Percentiles rank a stretch among this genome's conserved stretches.
These are phyloP conservation scores for Drosophila nebulosa DNA, from an alignment of 1,140 invertebrate species.

Conservation along the genomic window DNA sequence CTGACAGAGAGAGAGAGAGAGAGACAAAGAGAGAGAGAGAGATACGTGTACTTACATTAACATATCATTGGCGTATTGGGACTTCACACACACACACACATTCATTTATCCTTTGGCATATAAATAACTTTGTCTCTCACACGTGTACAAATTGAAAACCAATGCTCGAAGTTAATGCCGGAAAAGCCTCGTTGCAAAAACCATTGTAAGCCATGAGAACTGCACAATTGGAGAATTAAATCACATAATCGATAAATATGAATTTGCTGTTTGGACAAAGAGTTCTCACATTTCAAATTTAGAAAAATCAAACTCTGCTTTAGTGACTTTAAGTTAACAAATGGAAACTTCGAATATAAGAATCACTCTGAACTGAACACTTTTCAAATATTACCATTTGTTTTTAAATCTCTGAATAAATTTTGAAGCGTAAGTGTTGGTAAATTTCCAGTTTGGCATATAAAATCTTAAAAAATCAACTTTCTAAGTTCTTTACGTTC, in stretches of 20 bases:
- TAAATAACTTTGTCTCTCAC: conserved; percentile 6
- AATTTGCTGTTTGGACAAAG: too few relatives aligned
- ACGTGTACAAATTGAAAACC: conserved; percentile 61
- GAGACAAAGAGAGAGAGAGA: background rate
- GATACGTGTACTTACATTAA: conserved; percentile 54
- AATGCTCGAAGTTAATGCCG: conserved; percentile 21
- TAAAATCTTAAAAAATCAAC: too few relatives aligned
- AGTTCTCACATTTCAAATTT: too few relatives aligned
- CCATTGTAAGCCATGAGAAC: conserved; percentile 22
- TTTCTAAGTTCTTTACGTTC: too few relatives aligned
- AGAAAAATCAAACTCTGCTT: too few relatives aligned
- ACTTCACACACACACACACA: conserved; percentile 5
- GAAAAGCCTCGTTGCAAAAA: background rate
- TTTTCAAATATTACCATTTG: too few relatives aligned
- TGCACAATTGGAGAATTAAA: conserved; percentile 20
- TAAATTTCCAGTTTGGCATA: too few relatives aligned
- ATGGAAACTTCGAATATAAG: too few relatives aligned
- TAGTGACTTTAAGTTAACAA: too few relatives aligned
- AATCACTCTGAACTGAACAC: too few relatives aligned
- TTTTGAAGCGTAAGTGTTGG: too few relatives aligned
- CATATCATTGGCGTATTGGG: conserved; percentile 68
- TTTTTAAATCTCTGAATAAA: too few relatives aligned
- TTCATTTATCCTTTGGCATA: conserved; percentile 15
- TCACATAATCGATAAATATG: background rate
- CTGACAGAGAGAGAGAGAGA: conserved; percentile 24